Evolutionary conservation across 2,797 vertebrate genomes (phyloP).

Genomic region (Hemibagrus guttatus): DNA sequence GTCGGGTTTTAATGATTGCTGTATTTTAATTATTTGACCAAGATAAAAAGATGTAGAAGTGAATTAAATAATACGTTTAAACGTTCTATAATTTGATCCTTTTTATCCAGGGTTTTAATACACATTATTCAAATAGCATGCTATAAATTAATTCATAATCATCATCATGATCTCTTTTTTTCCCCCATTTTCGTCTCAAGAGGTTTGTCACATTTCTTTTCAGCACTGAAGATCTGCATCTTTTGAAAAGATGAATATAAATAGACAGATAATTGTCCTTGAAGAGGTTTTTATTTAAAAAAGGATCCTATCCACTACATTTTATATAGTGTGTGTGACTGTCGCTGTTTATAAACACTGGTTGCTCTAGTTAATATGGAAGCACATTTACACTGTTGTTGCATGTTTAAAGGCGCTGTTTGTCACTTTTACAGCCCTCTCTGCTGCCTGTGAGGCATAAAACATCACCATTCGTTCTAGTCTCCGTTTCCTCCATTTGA

Average conservation of each 20-base stretch:
- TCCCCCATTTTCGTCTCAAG: neutral
- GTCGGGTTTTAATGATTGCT: neutral
- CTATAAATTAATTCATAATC: neutral
- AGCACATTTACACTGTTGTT: no score
- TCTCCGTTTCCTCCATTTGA: neutral
- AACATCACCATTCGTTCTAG: neutral
- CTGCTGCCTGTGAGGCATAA: neutral
- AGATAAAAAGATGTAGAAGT: neutral
- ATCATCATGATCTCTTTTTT: neutral
- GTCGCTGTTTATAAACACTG: neutral
- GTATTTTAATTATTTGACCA: constrained; percentile 4
- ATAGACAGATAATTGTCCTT: neutral
- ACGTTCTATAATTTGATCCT: neutral
- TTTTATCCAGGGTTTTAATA: neutral
- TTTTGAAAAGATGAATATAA: constrained; percentile 1
- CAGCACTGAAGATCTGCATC: neutral
- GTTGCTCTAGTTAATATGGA: no score
- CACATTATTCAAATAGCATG: neutral
- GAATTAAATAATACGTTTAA: neutral
- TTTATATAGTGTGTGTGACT: neutral
- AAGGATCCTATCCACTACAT: neutral
- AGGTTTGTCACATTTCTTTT: neutral
- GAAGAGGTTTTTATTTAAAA: neutral
- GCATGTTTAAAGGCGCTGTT: neutral
- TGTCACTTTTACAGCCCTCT: neutral